Evolutionary conservation across 2,113 vertebrate species (phyloP).

Genomic region (Trachemys scripta): DNA sequence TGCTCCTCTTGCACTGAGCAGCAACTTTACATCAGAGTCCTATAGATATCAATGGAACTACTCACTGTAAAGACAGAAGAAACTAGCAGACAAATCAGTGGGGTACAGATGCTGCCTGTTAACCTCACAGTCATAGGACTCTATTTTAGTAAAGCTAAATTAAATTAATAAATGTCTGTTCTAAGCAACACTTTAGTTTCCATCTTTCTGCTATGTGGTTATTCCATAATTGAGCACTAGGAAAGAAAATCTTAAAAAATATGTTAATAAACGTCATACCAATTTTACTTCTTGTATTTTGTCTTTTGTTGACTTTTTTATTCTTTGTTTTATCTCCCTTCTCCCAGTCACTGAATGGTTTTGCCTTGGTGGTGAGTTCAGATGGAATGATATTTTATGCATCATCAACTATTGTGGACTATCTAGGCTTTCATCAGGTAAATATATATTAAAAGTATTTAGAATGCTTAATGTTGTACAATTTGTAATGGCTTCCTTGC

Average conservation of each 20-base stretch:
- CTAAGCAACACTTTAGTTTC: not conserved
- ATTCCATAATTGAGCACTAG: not conserved
- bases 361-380: conserved; percentile 93
- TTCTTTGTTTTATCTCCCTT: conserved; percentile 46
- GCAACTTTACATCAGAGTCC: not conserved
- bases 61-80: not conserved
- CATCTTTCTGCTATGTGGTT: not conserved
- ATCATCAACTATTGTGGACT: conserved; percentile 94
- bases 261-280: not conserved
- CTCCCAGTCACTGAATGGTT: conserved; percentile 92
- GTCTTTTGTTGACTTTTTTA: not conserved
- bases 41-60: not conserved
- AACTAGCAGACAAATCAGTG: not conserved
- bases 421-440: conserved; percentile 98
- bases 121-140: not conserved
- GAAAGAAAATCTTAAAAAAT: not conserved
- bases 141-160: not conserved
- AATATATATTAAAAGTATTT: conserved; percentile 17
- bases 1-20: not conserved
- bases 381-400: conserved; percentile 98
- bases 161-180: not conserved
- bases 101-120: not conserved
- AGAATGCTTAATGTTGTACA: not conserved
- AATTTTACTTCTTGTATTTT: not conserved
- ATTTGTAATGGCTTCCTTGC: not conserved